Base-by-base conservation (phyloP, 1,140 invertebrate species). In the Drosophila malerkotliana region DNA sequence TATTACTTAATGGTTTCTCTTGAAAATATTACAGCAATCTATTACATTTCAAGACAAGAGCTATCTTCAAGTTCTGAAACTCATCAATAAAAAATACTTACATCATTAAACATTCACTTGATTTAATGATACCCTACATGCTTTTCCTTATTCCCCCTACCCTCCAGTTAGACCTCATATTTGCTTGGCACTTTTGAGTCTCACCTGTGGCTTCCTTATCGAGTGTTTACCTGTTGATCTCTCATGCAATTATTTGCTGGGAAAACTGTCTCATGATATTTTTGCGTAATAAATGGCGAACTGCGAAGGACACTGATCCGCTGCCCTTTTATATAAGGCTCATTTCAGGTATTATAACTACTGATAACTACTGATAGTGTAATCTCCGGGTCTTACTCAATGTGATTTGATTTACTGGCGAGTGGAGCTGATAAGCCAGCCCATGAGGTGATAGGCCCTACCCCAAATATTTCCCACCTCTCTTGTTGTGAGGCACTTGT, bases 331-430 rank as follows among this genome's bases (percentile, higher is more conserved):
- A 73, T 72, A 32, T 55, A 52, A 73, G 47, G 12, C 14, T 14
- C 24, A 37, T 47, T 51, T 51, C 15, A 41, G 52, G 14, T 34
- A 53, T 30, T 64, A n/a, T 34, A 57, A 39, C 48, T 58, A 8
- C 24, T 28, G 26, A 28, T 28, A 28, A 7, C 26, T 28, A 21
- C 21, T 53, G 68, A 74, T 74, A 56, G 51, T 12, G 51, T 53
- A 71, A 52, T 57, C 67, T 71, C 28, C n/a, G 26, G 15, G 37
- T 12, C 48, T 66, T 74, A 57, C 72, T 44, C 52, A 53, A 66
- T 51, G 18, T 28, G 15, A 49, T 48, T 45, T 14, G 12, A 7
- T 9, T 52, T 54, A 14, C 15, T 41, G 45, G 15, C 24, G 30
- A 39, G 37, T 21, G 52, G 37, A 14, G 26, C 3, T 60, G 47